These are phyloP conservation scores for Luehdorfia chinensis DNA, from an alignment of 1,140 invertebrate genomes.

Conservation along the genomic window DNA sequence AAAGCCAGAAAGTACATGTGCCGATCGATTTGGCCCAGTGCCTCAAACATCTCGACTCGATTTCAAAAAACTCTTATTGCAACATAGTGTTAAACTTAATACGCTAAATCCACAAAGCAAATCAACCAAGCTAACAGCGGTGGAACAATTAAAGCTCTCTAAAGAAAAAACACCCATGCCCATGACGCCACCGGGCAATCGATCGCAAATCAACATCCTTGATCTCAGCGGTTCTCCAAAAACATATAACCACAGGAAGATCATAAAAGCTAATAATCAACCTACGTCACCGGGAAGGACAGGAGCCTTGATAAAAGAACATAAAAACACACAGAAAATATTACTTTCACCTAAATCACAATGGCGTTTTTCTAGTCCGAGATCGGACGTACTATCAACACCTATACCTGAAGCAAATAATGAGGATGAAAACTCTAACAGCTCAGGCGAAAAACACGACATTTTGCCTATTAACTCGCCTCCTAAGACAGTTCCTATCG, in stretches of 20 bases:
- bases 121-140: constrained; percentile 84
- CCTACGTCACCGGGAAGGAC: constrained; percentile 75
- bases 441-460: constrained; percentile 72
- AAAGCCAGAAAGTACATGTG: constrained; percentile 77
- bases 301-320: constrained; percentile 72
- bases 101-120: constrained; percentile 78
- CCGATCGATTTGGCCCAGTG: constrained; percentile 78
- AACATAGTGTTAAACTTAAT: constrained; percentile 79
- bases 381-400: constrained; percentile 89
- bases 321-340: constrained; percentile 80
- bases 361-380: constrained; percentile 84
- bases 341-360: constrained; percentile 83
- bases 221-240: constrained; percentile 82
- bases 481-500: constrained; percentile 66
- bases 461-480: constrained; percentile 44
- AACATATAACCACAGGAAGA: constrained; percentile 79
- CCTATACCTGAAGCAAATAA: constrained; percentile 90
- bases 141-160: constrained; percentile 88
- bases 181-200: constrained; percentile 52
- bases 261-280: constrained; percentile 76
- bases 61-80: constrained; percentile 88
- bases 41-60: constrained; percentile 85
- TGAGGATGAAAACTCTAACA: constrained; percentile 81
- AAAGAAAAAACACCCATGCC: constrained; percentile 75
- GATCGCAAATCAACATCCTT: constrained; percentile 77